A percentile compares a stretch with the other conserved stretches of the same genome.
Conservation (phyloP, 1,140 invertebrate genomes). For the Halesus radiatus region DNA sequence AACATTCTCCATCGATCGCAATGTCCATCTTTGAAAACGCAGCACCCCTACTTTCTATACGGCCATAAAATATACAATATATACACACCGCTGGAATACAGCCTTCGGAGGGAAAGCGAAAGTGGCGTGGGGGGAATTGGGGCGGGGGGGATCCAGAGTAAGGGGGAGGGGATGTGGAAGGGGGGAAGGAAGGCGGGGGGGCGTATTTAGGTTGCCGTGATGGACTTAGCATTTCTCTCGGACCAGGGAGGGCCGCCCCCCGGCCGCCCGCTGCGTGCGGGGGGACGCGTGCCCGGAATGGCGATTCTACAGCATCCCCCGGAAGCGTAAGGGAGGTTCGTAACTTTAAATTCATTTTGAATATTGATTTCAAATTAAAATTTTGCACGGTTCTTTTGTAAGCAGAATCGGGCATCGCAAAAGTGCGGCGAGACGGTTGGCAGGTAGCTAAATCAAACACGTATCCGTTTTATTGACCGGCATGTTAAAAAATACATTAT, state of each 20-base stretch:
- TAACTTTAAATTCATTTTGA: slow-evolving; percentile 15
- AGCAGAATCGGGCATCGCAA: too few relatives aligned
- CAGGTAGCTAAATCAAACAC: too few relatives aligned
- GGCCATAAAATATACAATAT: slow-evolving; percentile 55
- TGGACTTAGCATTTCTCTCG: slow-evolving; percentile 57
- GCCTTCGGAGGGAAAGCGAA: slow-evolving; percentile 36
- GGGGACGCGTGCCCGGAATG: slow-evolving; percentile 56
- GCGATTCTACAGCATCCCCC: slow-evolving; percentile 51
- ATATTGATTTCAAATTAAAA: not conserved
- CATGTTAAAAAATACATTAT: too few relatives aligned
- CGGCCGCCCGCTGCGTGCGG: not conserved
- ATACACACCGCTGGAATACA: slow-evolving; percentile 26
- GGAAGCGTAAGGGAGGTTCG: slow-evolving; percentile 16
- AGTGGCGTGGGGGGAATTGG: slow-evolving; percentile 14
- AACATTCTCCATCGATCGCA: not conserved
- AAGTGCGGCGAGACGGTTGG: too few relatives aligned
- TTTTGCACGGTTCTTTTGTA: too few relatives aligned
- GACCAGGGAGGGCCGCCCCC: slow-evolving; percentile 29
- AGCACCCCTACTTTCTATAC: slow-evolving; percentile 44
- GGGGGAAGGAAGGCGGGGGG: slow-evolving; percentile 9
- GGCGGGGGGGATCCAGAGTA: too few relatives aligned
- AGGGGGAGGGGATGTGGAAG: not conserved
- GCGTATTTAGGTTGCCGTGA: slow-evolving; percentile 57
- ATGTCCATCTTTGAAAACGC: not conserved
- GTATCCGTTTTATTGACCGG: too few relatives aligned